Evolutionary conservation across 2,888 invertebrate genomes (phyloP).

Genomic region (Leucophenga maculata): DNA sequence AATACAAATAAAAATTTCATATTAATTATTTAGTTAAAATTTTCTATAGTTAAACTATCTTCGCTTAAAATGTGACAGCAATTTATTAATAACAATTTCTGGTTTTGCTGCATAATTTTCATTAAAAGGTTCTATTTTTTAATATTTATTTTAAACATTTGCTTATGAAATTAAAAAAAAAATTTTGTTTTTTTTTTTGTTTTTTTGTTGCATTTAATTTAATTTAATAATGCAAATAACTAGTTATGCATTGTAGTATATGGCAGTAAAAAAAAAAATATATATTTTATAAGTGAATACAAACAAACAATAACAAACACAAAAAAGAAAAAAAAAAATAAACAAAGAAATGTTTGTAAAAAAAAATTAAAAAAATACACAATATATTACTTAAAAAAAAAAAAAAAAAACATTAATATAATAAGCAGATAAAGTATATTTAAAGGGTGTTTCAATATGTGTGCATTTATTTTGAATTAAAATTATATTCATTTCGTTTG

Average conservation of each 20-base stretch:
- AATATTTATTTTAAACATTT: too few relatives aligned
- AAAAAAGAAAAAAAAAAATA: background rate
- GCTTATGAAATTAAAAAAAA: too few relatives aligned
- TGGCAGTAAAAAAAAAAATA: too few relatives aligned
- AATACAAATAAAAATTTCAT: background rate
- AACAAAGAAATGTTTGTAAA: background rate
- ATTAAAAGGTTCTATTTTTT: too few relatives aligned
- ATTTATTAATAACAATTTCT: background rate
- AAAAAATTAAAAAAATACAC: slow-evolving; percentile 4
- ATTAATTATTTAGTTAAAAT: background rate
- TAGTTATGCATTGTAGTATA: background rate
- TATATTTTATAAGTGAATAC: background rate
- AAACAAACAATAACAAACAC: background rate
- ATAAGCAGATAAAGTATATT: too few relatives aligned
- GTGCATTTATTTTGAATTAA: too few relatives aligned
- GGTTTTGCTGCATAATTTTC: background rate
- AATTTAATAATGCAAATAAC: background rate
- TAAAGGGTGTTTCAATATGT: too few relatives aligned
- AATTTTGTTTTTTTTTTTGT: too few relatives aligned
- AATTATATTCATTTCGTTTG: too few relatives aligned
- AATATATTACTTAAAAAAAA: background rate
- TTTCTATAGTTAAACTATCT: too few relatives aligned
- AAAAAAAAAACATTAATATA: background rate
- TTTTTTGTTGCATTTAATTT: background rate
- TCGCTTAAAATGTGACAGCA: background rate